These are phyloP conservation scores for Lithophane ornitopus DNA, from an alignment of 2,888 invertebrate genomes.

Conservation along the genomic window DNA sequence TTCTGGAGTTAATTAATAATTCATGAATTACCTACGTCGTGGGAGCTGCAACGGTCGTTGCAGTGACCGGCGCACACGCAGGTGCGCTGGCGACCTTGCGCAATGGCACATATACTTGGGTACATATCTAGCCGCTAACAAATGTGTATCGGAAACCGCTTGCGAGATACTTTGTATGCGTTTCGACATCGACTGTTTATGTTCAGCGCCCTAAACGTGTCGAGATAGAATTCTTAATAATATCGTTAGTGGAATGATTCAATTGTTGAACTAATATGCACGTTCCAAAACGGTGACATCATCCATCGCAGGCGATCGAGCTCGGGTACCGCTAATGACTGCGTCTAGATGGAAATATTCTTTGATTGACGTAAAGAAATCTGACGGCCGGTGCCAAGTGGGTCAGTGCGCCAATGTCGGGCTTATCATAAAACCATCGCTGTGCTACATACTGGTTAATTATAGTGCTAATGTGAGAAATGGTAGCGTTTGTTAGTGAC, in stretches of 20 bases:
- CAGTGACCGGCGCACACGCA: slow-evolving; percentile 79
- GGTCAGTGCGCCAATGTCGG: slow-evolving; percentile 88
- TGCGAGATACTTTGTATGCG: slow-evolving; percentile 83
- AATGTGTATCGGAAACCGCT: slow-evolving; percentile 85
- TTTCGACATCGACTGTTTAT: slow-evolving; percentile 80
- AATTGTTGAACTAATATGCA: slow-evolving; percentile 69
- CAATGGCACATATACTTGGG: slow-evolving; percentile 82
- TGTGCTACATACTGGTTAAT: slow-evolving; percentile 72
- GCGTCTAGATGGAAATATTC: slow-evolving; percentile 79
- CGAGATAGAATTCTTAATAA: slow-evolving; percentile 71
- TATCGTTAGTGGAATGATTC: slow-evolving; percentile 68
- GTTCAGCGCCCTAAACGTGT: slow-evolving; percentile 75
- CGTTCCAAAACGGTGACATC: slow-evolving; percentile 80
- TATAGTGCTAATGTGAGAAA: slow-evolving; percentile 75
- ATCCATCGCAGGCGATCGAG: slow-evolving; percentile 71
- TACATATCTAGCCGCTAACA: slow-evolving; percentile 80
- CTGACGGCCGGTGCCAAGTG: slow-evolving; percentile 82
- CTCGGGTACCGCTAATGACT: slow-evolving; percentile 55
- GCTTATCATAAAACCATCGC: slow-evolving; percentile 80
- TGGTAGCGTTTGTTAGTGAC: slow-evolving; percentile 66
- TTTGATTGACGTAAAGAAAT: slow-evolving; percentile 84
- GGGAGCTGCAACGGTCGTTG: slow-evolving; percentile 85
- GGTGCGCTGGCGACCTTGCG: slow-evolving; percentile 87
- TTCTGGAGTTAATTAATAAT: slow-evolving; percentile 76
- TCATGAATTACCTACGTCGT: slow-evolving; percentile 75